Evolutionary conservation across 2,113 vertebrate genomes (phyloP).

Genomic region (Jaculus jaculus): DNA sequence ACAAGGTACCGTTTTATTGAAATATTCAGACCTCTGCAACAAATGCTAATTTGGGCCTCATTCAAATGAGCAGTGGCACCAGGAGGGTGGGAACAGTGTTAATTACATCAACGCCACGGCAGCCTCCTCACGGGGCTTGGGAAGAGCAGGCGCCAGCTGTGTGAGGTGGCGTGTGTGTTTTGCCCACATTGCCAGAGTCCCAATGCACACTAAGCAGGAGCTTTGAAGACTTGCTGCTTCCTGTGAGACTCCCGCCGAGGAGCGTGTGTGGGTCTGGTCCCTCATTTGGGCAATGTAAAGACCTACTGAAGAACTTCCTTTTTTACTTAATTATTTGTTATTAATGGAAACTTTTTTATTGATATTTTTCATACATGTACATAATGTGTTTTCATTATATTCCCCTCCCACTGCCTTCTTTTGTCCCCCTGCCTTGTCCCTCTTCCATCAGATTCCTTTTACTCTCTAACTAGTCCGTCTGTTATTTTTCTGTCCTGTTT

Average conservation of each 20-base stretch:
- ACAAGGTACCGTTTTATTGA: neutral
- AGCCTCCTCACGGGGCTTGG: conserved; percentile 3
- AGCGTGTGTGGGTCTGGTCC: accelerated
- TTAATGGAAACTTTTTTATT: too few relatives aligned
- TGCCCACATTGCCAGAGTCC: neutral
- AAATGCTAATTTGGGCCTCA: conserved; percentile 36
- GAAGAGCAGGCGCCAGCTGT: neutral
- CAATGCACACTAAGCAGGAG: accelerated
- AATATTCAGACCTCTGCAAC: neutral
- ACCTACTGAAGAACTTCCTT: neutral
- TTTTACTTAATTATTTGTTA: too few relatives aligned
- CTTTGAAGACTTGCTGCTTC: accelerated
- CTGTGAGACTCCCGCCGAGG: accelerated
- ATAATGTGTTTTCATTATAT: too few relatives aligned
- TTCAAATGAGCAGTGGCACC: conserved; percentile 24
- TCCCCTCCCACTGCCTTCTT: too few relatives aligned
- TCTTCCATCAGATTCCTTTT: too few relatives aligned
- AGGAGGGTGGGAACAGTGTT: conserved; percentile 1
- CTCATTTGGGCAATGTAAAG: accelerated
- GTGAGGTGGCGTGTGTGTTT: neutral
- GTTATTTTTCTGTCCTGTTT: too few relatives aligned
- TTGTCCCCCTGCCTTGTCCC: too few relatives aligned
- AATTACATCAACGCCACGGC: neutral
- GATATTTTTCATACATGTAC: too few relatives aligned
- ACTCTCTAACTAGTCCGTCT: too few relatives aligned